Conservation (phyloP, 2,113 vertebrate species). For the Nycticorax nycticorax region DNA sequence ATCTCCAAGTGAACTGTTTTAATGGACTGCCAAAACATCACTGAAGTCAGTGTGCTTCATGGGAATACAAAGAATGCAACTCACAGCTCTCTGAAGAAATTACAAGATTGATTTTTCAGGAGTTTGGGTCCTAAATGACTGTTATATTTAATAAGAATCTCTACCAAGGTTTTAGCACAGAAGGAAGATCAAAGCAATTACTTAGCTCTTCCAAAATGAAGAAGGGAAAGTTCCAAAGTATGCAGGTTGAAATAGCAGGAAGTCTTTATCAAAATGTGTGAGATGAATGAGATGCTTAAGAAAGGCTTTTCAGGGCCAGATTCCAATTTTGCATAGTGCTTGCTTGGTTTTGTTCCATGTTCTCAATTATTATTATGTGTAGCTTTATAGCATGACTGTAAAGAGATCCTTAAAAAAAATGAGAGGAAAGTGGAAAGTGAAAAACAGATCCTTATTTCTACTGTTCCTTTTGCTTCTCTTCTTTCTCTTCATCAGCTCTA, state of each 20-base stretch:
- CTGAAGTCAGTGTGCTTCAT: neutral
- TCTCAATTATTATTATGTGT: neutral
- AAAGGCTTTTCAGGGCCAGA: neutral
- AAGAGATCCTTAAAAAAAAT: neutral
- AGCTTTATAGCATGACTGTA: neutral
- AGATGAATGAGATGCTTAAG: constrained; percentile 18
- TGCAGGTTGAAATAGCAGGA: neutral
- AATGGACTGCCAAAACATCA: neutral
- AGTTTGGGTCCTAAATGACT: neutral
- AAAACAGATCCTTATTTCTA: neutral
- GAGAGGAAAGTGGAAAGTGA: neutral
- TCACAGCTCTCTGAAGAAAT: neutral
- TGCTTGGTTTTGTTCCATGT: constrained; percentile 47
- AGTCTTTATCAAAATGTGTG: neutral
- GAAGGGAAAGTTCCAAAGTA: neutral
- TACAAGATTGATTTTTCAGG: constrained; percentile 3
- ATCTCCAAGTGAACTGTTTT: neutral
- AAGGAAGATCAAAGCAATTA: constrained; percentile 27
- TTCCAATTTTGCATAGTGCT: constrained; percentile 44
- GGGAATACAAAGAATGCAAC: neutral
- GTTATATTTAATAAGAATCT: neutral
- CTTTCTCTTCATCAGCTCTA: neutral
- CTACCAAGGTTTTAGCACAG: neutral
- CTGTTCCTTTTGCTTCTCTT: neutral
- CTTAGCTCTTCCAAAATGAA: neutral